A percentile compares a stretch with the other conserved stretches of the same genome.
These are phyloP conservation scores for Drosophila repletoides DNA, from an alignment of 1,140 invertebrate species.

Conservation along the genomic window DNA sequence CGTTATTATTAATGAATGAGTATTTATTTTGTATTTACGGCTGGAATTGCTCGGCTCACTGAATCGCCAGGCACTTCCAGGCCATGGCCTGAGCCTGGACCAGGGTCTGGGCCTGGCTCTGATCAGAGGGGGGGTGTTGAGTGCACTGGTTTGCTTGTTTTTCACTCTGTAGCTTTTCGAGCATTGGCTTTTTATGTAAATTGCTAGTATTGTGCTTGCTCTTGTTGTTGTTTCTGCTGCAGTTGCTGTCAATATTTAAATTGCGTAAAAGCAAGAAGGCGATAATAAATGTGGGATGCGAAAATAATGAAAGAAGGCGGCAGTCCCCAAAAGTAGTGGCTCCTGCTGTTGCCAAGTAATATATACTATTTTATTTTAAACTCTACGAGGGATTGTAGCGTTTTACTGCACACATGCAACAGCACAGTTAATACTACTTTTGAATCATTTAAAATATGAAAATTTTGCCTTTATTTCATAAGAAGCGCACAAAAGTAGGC, in stretches of 20 bases:
- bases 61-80: slow-evolving; percentile 15
- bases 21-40: slow-evolving; percentile 78
- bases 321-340: not conserved
- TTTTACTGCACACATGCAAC: not conserved
- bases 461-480: not conserved
- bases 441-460: too few species aligned
- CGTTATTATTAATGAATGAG: slow-evolving; percentile 80
- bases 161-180: slow-evolving; percentile 27
- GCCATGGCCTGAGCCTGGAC: not conserved
- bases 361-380: slow-evolving; percentile 20
- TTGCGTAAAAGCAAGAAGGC: slow-evolving; percentile 42
- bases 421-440: too few species aligned
- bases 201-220: slow-evolving; percentile 52
- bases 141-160: slow-evolving; percentile 7
- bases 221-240: slow-evolving; percentile 10
- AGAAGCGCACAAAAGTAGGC: slow-evolving; percentile 29
- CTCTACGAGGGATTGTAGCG: not conserved
- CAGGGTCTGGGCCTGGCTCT: not conserved
- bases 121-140: slow-evolving; percentile 18
- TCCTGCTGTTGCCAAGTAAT: too few species aligned
- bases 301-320: slow-evolving; percentile 36
- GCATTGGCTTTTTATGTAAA: slow-evolving; percentile 70
- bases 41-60: slow-evolving; percentile 50
- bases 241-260: slow-evolving; percentile 64
- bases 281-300: slow-evolving; percentile 38